Evolutionary conservation across 2,797 vertebrate genomes (phyloP).

Genomic region (Takifugu ocellatus): DNA sequence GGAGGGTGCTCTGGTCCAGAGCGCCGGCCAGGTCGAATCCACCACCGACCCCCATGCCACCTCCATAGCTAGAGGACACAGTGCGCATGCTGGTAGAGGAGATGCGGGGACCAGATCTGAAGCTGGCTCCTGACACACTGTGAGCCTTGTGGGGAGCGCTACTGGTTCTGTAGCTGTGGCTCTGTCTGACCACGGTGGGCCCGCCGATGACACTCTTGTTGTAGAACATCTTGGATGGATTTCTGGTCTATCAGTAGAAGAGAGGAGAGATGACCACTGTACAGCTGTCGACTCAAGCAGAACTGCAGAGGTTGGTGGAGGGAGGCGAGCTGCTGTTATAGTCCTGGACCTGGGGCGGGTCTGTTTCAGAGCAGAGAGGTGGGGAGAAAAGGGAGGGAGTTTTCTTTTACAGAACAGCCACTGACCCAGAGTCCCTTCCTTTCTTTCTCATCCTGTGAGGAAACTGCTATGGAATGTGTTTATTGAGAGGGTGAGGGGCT

Average conservation of each 20-base stretch:
- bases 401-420: conserved; percentile 44
- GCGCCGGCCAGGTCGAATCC: conserved; percentile 59
- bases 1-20: conserved; percentile 45
- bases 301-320: conserved; percentile 52
- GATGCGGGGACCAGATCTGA: conserved; percentile 53
- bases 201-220: conserved; percentile 15
- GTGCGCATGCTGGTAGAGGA: conserved; percentile 50
- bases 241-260: conserved; percentile 31
- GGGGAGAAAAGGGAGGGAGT: conserved; percentile 38
- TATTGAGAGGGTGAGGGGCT: conserved; percentile 7
- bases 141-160: conserved; percentile 62
- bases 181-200: conserved; percentile 7
- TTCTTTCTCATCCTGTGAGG: conserved; percentile 64
- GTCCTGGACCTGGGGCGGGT: conserved; percentile 64
- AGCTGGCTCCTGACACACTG: conserved; percentile 58
- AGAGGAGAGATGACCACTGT: conserved; percentile 50
- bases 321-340: conserved; percentile 68
- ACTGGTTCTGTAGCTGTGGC: conserved; percentile 46
- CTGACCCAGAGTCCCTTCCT: conserved; percentile 50
- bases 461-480: conserved; percentile 66
- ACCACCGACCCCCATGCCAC: conserved; percentile 31
- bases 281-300: conserved; percentile 57
- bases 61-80: conserved; percentile 62
- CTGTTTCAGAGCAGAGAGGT: conserved; percentile 35
- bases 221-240: conserved; percentile 40